Conservation (phyloP, 1,140 invertebrate genomes). For the Lycorma delicatula region DNA sequence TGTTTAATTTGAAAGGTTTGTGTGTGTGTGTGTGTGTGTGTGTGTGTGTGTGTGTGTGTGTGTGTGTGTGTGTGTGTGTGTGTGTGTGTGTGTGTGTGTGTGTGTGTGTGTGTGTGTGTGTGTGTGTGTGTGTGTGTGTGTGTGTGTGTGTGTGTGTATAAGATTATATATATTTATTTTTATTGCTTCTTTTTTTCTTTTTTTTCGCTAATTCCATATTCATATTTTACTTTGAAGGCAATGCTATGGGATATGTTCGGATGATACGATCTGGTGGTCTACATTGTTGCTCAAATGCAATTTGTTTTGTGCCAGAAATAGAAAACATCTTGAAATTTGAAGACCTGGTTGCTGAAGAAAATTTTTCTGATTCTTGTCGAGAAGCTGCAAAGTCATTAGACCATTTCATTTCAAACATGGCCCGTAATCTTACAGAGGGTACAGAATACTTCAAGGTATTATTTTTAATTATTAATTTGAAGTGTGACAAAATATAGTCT, state of each 20-base stretch:
- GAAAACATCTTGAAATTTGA: conserved; percentile 59
- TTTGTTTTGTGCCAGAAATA: conserved; percentile 80
- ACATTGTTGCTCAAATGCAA: conserved; percentile 84
- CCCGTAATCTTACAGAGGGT: conserved; percentile 81
- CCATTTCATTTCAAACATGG: conserved; percentile 64
- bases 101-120: too few relatives aligned
- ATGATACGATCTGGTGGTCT: conserved; percentile 89
- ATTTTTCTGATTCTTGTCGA: conserved; percentile 49
- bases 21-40: too few relatives aligned
- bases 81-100: too few relatives aligned
- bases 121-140: too few relatives aligned
- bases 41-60: too few relatives aligned
- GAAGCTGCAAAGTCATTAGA: conserved; percentile 65
- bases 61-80: too few relatives aligned
- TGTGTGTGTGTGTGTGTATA: too few relatives aligned
- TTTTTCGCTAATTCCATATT: background rate
- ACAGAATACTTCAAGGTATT: conserved; percentile 86
- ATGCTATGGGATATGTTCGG: conserved; percentile 93
- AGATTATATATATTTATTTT: too few relatives aligned
- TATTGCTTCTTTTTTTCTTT: conserved; percentile 14
- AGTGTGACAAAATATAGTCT: too few relatives aligned
- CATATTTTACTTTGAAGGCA: conserved; percentile 49
- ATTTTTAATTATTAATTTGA: too few relatives aligned
- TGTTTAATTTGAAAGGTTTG: too few relatives aligned
- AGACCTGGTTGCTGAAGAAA: conserved; percentile 44